phyloP scores from a whole-genome alignment of 2,113 vertebrate genomes.

The Formicarius rufipectus region DNA sequence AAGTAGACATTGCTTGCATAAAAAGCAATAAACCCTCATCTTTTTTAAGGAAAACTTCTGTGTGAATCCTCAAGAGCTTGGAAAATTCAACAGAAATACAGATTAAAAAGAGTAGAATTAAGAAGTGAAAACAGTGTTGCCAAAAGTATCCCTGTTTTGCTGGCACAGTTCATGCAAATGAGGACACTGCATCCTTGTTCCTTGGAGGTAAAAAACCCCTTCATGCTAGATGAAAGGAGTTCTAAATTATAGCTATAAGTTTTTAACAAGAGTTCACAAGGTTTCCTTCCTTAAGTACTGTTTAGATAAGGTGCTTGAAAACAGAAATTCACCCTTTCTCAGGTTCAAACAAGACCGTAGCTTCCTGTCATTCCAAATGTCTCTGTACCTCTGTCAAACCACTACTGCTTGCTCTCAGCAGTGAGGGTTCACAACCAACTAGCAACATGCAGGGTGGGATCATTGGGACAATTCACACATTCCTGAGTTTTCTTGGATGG shows the following conservation, averaged over 20 bases:
- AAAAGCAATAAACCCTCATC: neutral
- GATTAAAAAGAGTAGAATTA: neutral
- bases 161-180: conserved; percentile 27
- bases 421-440: neutral
- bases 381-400: neutral
- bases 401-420: neutral
- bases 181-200: conserved; percentile 39
- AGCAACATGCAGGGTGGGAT: no score
- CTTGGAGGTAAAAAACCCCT: conserved; percentile 8
- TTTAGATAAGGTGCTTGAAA: conserved; percentile 28
- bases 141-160: neutral
- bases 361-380: conserved; percentile 10
- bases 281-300: conserved; percentile 10
- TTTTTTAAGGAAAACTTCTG: neutral
- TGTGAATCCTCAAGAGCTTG: neutral
- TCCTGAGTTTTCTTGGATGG: neutral
- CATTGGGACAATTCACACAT: accelerated
- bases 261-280: conserved; percentile 53
- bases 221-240: conserved; percentile 54
- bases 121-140: neutral
- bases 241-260: conserved; percentile 34
- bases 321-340: conserved; percentile 9
- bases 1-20: neutral
- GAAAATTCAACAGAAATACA: neutral
- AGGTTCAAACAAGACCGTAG: neutral